Percentiles rank a stretch among this genome's conserved stretches.
Evolutionary conservation across 2,113 vertebrate genomes (phyloP).

Genomic region (Pterocles orientalis): DNA sequence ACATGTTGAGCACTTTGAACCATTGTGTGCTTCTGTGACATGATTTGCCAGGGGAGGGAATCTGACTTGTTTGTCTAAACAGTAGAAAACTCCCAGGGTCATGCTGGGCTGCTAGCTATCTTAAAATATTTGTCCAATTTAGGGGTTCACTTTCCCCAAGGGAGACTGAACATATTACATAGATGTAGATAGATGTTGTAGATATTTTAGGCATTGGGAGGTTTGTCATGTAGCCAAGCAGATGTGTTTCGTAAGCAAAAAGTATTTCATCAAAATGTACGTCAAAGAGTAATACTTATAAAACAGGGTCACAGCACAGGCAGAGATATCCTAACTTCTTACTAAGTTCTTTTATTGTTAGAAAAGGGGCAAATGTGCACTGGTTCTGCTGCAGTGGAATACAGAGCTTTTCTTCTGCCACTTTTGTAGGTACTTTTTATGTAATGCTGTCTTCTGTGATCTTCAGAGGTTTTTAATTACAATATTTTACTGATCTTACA

Average conservation of each 20-base stretch:
- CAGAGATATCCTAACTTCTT: background rate
- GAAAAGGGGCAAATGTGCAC: background rate
- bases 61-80: background rate
- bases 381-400: background rate
- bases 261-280: background rate
- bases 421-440: background rate
- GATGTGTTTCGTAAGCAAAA: background rate
- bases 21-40: background rate
- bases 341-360: background rate
- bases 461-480: background rate
- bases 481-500: background rate
- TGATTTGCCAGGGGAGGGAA: background rate
- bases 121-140: background rate
- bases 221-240: background rate
- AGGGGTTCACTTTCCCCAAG: background rate
- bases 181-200: background rate
- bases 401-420: background rate
- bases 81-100: background rate
- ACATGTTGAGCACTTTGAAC: background rate
- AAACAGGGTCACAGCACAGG: background rate
- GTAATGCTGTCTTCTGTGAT: background rate
- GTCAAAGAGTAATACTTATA: background rate
- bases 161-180: background rate
- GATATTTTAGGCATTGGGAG: background rate
- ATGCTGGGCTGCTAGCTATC: background rate